phyloP scores from a whole-genome alignment of 2,797 vertebrate genomes.

The Pangasius macronema region DNA sequence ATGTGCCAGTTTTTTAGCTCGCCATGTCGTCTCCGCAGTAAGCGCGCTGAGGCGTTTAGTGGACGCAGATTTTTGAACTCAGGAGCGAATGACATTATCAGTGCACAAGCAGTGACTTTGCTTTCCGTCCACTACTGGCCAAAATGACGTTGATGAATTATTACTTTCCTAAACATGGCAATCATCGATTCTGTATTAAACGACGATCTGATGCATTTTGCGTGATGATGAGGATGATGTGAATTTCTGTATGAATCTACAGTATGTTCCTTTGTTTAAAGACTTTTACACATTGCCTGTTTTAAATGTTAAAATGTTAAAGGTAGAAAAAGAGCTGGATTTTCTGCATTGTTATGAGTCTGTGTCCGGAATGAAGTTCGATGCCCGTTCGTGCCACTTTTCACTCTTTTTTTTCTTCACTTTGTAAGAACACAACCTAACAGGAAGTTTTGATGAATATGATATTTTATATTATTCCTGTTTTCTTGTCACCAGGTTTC shows the following conservation, averaged over 20 bases:
- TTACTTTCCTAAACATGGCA: neutral
- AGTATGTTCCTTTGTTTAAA: neutral
- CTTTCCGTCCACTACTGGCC: neutral
- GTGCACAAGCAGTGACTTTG: slow-evolving; percentile 6
- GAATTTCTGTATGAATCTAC: neutral
- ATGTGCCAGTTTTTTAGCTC: neutral
- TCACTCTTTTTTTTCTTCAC: neutral
- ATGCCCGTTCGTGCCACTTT: neutral
- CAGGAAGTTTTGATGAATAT: neutral
- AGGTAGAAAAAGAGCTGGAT: neutral
- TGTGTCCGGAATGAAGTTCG: neutral
- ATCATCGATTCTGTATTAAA: neutral
- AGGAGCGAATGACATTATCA: neutral
- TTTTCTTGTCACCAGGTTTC: slow-evolving; percentile 14
- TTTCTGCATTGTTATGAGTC: neutral
- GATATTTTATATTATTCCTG: neutral
- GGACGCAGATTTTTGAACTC: neutral
- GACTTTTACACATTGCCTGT: slow-evolving; percentile 10
- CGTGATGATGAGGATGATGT: neutral
- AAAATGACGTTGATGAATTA: neutral
- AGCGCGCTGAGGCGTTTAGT: neutral
- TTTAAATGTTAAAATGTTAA: neutral
- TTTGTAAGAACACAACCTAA: neutral
- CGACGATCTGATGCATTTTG: neutral
- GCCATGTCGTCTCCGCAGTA: neutral